Evolutionary conservation across 1,140 invertebrate species (phyloP).

Genomic region (Zaprionus camerounensis): DNA sequence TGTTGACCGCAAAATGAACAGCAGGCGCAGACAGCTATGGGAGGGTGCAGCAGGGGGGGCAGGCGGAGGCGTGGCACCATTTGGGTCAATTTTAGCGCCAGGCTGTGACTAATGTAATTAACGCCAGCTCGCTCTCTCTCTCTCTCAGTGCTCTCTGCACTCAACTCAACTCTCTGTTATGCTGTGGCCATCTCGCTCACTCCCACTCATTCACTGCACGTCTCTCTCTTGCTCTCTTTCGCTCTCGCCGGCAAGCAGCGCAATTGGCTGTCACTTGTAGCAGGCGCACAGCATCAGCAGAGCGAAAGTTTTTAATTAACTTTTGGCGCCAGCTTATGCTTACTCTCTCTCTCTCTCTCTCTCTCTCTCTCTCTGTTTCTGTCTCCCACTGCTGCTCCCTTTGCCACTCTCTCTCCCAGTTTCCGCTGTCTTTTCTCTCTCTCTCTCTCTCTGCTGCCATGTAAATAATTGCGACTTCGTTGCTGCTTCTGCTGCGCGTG

Average conservation of each 20-base stretch:
- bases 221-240: constrained; percentile 41
- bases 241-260: constrained; percentile 31
- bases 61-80: constrained; percentile 14
- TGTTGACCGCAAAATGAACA: constrained; percentile 71
- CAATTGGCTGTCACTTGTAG: constrained; percentile 72
- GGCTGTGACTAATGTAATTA: constrained; percentile 65
- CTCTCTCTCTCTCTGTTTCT: not conserved
- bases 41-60: not conserved
- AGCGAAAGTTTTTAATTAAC: constrained; percentile 69
- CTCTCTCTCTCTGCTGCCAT: not conserved
- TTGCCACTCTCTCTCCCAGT: not conserved
- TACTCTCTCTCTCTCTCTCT: not conserved
- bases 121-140: constrained; percentile 40
- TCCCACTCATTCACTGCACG: constrained; percentile 8
- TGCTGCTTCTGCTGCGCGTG: constrained; percentile 32
- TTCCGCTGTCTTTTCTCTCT: not conserved
- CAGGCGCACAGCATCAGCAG: constrained; percentile 55
- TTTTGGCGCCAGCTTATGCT: constrained; percentile 32
- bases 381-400: not conserved
- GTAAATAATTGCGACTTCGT: constrained; percentile 42
- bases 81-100: constrained; percentile 63
- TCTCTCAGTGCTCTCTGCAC: constrained; percentile 19
- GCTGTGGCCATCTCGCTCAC: constrained; percentile 16
- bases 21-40: not conserved
- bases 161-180: constrained; percentile 9